These are phyloP conservation scores for Dichetophora obliterata DNA, from an alignment of 2,888 invertebrate genomes.

Conservation along the genomic window DNA sequence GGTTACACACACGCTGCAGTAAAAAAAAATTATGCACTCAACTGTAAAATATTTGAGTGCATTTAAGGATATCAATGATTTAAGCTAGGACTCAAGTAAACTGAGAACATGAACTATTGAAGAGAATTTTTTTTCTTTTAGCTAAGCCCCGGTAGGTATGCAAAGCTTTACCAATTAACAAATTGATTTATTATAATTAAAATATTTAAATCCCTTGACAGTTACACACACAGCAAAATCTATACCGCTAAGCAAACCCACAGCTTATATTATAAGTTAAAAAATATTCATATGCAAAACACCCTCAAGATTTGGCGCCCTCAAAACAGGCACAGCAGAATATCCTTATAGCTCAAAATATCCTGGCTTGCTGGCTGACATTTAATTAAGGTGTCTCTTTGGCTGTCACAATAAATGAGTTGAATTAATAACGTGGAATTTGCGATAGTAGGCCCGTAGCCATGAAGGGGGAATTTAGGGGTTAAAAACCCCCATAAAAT, in stretches of 20 bases:
- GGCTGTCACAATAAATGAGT: slow-evolving; percentile 59
- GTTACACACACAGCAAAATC: neutral
- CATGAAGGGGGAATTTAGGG: too few species aligned
- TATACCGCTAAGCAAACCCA: slow-evolving; percentile 9
- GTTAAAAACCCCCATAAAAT: too few species aligned
- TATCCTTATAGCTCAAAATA: neutral
- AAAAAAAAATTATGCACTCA: slow-evolving; percentile 19
- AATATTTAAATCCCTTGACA: slow-evolving; percentile 56
- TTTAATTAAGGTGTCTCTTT: slow-evolving; percentile 66
- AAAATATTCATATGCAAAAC: slow-evolving; percentile 29
- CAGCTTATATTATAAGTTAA: slow-evolving; percentile 29
- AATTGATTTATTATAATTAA: slow-evolving; percentile 67
- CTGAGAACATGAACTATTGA: neutral
- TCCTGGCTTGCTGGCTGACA: slow-evolving; percentile 52
- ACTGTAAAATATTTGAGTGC: slow-evolving; percentile 46
- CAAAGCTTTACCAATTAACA: slow-evolving; percentile 60
- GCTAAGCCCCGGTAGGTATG: neutral
- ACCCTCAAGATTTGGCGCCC: neutral
- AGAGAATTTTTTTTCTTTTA: neutral
- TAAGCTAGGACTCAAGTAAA: neutral
- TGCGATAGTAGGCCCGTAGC: too few species aligned
- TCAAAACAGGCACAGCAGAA: neutral
- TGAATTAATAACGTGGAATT: slow-evolving; percentile 70
- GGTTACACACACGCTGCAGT: slow-evolving; percentile 40
- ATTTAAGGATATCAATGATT: slow-evolving; percentile 49